Evolutionary conservation across 2,888 invertebrate genomes (phyloP).

Genomic region (Synergus laeviventris): DNA sequence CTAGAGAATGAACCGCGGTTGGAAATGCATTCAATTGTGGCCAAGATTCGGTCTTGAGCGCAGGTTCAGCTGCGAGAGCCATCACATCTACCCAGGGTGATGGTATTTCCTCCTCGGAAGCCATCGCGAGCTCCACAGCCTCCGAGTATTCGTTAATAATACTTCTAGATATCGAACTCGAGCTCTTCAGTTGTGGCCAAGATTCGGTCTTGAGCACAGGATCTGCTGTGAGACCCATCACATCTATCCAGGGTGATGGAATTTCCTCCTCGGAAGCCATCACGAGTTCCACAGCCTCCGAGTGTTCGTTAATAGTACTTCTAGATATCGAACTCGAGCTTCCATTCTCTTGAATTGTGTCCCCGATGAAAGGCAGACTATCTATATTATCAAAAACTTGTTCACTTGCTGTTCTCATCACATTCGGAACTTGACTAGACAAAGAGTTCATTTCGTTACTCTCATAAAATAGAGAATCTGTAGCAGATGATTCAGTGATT

Average conservation of each 20-base stretch:
- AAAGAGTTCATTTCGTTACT: slow-evolving; percentile 46
- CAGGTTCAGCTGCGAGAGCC: slow-evolving; percentile 81
- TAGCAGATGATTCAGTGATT: slow-evolving; percentile 49
- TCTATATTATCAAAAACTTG: slow-evolving; percentile 48
- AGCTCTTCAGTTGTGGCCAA: too few species aligned
- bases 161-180: slow-evolving; percentile 37
- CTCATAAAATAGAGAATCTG: slow-evolving; percentile 48
- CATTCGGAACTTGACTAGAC: slow-evolving; percentile 61
- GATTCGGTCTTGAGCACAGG: slow-evolving; percentile 74
- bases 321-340: slow-evolving; percentile 40
- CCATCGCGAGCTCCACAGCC: slow-evolving; percentile 85
- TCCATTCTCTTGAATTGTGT: slow-evolving; percentile 52
- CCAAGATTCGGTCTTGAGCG: slow-evolving; percentile 70
- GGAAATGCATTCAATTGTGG: slow-evolving; percentile 80
- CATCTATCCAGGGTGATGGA: slow-evolving; percentile 86
- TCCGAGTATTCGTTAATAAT: slow-evolving; percentile 44
- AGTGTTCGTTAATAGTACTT: slow-evolving; percentile 44
- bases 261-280: slow-evolving; percentile 86
- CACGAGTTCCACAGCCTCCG: slow-evolving; percentile 82
- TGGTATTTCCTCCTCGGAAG: slow-evolving; percentile 86
- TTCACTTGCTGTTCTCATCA: slow-evolving; percentile 52
- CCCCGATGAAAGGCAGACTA: slow-evolving; percentile 59
- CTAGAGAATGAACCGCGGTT: slow-evolving; percentile 81
- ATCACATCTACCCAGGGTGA: slow-evolving; percentile 87
- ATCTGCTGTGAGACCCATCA: slow-evolving; percentile 82